phyloP scores from a whole-genome alignment of 2,113 vertebrate genomes.

The Ia io region DNA sequence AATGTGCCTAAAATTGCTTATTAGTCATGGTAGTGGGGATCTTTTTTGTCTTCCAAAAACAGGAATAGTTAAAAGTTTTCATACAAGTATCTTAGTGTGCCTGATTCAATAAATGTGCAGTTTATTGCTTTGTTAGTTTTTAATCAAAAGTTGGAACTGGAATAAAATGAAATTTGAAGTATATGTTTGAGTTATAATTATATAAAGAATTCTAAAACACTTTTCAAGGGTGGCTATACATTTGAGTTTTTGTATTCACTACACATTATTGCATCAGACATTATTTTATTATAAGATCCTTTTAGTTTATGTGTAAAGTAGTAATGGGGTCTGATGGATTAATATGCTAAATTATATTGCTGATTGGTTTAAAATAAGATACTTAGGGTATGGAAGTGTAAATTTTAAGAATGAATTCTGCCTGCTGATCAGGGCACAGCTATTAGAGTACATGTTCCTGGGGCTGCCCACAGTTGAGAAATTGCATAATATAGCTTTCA shows the following conservation, averaged over 20 bases:
- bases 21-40: conserved; percentile 55
- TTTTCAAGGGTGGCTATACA: neutral
- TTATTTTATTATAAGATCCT: conserved; percentile 18
- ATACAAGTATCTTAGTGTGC: neutral
- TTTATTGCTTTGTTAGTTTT: conserved; percentile 42
- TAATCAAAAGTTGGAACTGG: conserved; percentile 3
- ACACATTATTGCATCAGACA: conserved; percentile 13
- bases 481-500: conserved; percentile 78
- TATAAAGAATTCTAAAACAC: conserved; percentile 35
- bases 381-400: neutral
- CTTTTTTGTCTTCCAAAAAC: conserved; percentile 65
- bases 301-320: conserved; percentile 45
- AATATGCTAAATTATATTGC: neutral
- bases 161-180: conserved; percentile 42
- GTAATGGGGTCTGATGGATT: neutral
- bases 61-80: conserved; percentile 62
- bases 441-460: conserved; percentile 58
- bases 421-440: conserved; percentile 37
- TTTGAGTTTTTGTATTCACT: conserved; percentile 44
- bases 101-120: conserved; percentile 21
- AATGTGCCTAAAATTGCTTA: conserved; percentile 80
- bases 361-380: neutral
- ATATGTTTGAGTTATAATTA: conserved; percentile 51
- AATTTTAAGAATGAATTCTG: conserved; percentile 39
- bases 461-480: conserved; percentile 64